Base-by-base conservation (phyloP, 2,888 invertebrate genomes). In the Papilio gigon region DNA sequence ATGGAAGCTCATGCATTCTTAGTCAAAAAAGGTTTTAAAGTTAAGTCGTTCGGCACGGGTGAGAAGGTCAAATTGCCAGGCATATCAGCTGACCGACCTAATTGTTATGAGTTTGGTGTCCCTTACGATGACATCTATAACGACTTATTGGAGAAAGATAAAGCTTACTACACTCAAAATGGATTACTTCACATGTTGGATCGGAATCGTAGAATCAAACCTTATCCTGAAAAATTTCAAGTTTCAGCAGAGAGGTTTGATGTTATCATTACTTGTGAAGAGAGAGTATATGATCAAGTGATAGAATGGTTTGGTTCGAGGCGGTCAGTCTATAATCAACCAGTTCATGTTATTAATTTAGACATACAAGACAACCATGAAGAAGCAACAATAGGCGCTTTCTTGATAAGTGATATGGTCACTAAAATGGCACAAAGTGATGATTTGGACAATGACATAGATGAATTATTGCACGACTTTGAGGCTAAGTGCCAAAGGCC, bases 321-420 rank as follows among this genome's bases (percentile, higher is more conserved):
- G 80, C 94, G 95, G 66, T 95, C 96, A 0, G 93, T 95, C 62
- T 94, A 95, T 76, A 97, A 97, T 87, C 96, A 97, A 65, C 96
- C 98, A 6, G 98, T 97, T 2, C 99, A 99, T 92, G 95, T 99
- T 53, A 96, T 99, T 67, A 99, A 99, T 86, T 96, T 99, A 76
- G 99, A 99, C 84, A 98, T 99, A 78, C 98, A 98, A 86, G 99
- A 99, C 92, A 99, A 99, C 90, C 98, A 99, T 75, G 99, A 99
- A 87, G 99, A 99, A 88, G 99, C 99, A 0, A 98, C 99, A 3
- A 96, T 99, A 81, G 99, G 99, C 74, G 99, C 99, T 40, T 99
- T 99, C 91, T 93, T 99, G 77, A 98, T 99, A 75, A 97, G 97
- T 88, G 99, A 99, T 88, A 94, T 99, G 91, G 97, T 98, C 75